Conservation (phyloP, 1,140 invertebrate genomes). For the Bombus superbus region DNA sequence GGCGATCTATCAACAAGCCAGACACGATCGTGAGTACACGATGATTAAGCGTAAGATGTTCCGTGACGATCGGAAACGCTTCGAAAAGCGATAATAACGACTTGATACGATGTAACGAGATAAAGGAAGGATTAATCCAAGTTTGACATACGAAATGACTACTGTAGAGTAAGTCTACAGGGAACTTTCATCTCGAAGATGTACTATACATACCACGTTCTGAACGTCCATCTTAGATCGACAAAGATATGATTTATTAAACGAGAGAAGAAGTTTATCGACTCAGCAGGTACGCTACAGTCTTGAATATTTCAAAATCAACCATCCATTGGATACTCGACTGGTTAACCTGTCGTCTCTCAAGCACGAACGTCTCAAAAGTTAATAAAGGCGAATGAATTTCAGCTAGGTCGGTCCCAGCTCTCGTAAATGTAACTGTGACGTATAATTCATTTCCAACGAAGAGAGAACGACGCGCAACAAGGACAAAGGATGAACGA, state of each 20-base stretch:
- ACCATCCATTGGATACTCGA: neutral
- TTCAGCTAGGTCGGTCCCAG: neutral
- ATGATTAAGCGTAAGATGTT: neutral
- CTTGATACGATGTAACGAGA: too few relatives aligned
- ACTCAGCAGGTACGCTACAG: neutral
- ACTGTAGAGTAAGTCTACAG: neutral
- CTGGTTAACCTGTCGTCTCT: neutral
- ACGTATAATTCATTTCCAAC: neutral
- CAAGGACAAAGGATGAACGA: too few relatives aligned
- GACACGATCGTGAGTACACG: neutral
- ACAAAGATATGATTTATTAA: neutral
- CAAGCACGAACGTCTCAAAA: neutral
- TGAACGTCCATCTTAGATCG: neutral
- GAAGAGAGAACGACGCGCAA: neutral
- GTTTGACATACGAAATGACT: neutral
- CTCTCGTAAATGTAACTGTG: neutral
- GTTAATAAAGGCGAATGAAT: neutral
- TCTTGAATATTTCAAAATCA: neutral
- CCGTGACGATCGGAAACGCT: neutral
- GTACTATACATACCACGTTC: too few relatives aligned
- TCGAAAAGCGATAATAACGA: neutral
- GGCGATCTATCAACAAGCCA: constrained; percentile 66
- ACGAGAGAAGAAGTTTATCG: neutral
- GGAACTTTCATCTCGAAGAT: too few relatives aligned
- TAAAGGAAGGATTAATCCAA: neutral